Percentiles rank a stretch among this genome's conserved stretches.
These are phyloP conservation scores for Stercorarius parasiticus DNA, from an alignment of 2,113 vertebrate species.

Conservation along the genomic window DNA sequence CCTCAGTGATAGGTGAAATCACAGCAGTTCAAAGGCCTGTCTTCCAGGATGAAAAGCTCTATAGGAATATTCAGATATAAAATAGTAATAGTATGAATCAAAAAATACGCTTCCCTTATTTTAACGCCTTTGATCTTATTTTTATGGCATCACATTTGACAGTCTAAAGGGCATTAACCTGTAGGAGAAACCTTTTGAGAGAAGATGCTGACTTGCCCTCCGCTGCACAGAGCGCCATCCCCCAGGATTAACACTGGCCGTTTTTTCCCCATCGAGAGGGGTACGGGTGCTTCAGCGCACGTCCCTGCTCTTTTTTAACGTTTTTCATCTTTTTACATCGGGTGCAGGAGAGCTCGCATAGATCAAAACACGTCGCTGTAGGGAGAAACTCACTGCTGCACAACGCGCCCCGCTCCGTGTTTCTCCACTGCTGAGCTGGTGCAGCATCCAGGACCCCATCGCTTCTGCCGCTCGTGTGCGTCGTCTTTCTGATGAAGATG, in stretches of 20 bases:
- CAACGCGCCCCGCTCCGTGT: rapidly evolving
- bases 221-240: not conserved
- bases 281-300: not conserved
- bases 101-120: conserved; percentile 40
- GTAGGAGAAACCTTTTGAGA: conserved; percentile 24
- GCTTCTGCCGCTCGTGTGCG: not conserved
- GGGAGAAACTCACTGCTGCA: not conserved
- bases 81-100: conserved; percentile 65
- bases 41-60: conserved; percentile 55
- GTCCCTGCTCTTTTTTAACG: not conserved
- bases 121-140: conserved; percentile 59
- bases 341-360: not conserved
- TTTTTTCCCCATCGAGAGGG: not conserved
- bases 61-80: conserved; percentile 64
- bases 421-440: not conserved
- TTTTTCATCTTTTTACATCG: not conserved
- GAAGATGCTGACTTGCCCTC: conserved; percentile 21
- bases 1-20: conserved; percentile 55
- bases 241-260: not conserved
- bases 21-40: conserved; percentile 59
- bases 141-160: conserved; percentile 48
- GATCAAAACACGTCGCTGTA: not conserved
- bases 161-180: conserved; percentile 57
- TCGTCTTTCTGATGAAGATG: not conserved
- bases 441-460: not conserved